Percentiles rank a stretch among this genome's conserved stretches.
Conservation (phyloP, 1,140 invertebrate species). For the Stenopsyche tienmushanensis region DNA sequence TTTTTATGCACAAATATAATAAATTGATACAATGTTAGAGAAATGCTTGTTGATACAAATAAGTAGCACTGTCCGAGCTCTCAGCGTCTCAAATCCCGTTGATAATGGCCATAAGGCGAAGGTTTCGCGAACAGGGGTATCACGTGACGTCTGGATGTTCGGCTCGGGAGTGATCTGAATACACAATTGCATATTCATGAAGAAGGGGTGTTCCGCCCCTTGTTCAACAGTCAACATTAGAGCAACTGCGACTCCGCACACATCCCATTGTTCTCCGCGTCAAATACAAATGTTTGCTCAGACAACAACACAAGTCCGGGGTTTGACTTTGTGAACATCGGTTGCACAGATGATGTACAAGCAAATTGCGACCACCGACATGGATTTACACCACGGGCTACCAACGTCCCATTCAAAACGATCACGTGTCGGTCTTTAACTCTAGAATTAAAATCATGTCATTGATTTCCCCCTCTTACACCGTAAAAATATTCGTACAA, state of each 20-base stretch:
- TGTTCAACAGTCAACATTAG: background rate
- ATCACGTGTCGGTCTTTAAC: background rate
- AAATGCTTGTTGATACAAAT: background rate
- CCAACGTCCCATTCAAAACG: background rate
- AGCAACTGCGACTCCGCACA: background rate
- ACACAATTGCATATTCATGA: slow-evolving; percentile 40
- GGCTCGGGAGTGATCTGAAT: slow-evolving; percentile 36
- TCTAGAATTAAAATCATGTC: background rate
- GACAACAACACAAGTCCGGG: slow-evolving; percentile 31
- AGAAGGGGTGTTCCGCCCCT: slow-evolving; percentile 15
- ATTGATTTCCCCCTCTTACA: too few relatives aligned
- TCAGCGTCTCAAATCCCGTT: background rate
- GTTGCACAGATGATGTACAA: background rate
- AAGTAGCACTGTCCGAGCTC: background rate
- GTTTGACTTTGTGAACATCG: background rate
- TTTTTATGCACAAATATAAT: too few relatives aligned
- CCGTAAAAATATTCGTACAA: background rate
- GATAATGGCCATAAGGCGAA: background rate
- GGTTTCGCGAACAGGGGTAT: background rate
- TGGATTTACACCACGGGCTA: slow-evolving; percentile 3
- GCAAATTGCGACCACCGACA: background rate
- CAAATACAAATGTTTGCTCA: slow-evolving; percentile 39
- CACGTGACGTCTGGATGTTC: slow-evolving; percentile 29
- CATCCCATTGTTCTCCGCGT: slow-evolving; percentile 28
- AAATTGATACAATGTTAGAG: background rate